Evolutionary conservation across 2,797 vertebrate species (phyloP), one percentile per base, ranked within the genome.

Genomic region (Morelia viridis): DNA sequence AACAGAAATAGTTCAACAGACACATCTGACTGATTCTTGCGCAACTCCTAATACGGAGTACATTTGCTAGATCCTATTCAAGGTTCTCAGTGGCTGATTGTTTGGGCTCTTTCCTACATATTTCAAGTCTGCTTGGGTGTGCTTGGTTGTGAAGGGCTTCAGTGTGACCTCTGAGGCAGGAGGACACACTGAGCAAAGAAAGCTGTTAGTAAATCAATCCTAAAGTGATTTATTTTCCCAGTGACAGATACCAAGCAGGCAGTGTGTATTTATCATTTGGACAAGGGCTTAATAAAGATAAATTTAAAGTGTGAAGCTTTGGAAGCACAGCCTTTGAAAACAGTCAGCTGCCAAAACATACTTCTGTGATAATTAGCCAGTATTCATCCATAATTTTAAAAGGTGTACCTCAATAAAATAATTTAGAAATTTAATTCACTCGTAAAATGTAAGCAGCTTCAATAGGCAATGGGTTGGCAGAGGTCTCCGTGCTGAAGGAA

Each of bases 221-320:
- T 97, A 96, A 98, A 97, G 96, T 97, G 97, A 98, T 98, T 98
- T 97, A 97, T 97, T 98, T 91, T 97, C 96, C 97, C 97, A 97
- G 95, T 96, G 97, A 96, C 96, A 98, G 97, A 96, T 96, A 97
- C 95, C 96, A 97, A 97, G 94, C 87, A 96, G 95, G 95, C 97
- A 97, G 94, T 90, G 1, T 95, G 94, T 97, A 98, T 98, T 98
- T 97, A 97, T 98, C 97, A 98, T 97, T 97, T 96, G 95, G 97
- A 97, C 97, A 98, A 97, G 97, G 94, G 96, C 96, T 97, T 98
- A 98, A 98, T 98, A 98, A 97, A 98, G 97, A 98, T 96, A 97
- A 98, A 98, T 98, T 97, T 10, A 4, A 95, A 96, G 96, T 95
- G 84, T 90, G 96, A 96, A 91, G 92, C 95, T 93, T 94, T 94